Evolutionary conservation across 1,140 invertebrate species (phyloP), one percentile per base, ranked within the genome.

Genomic region (Drosophila fuyamai): DNA sequence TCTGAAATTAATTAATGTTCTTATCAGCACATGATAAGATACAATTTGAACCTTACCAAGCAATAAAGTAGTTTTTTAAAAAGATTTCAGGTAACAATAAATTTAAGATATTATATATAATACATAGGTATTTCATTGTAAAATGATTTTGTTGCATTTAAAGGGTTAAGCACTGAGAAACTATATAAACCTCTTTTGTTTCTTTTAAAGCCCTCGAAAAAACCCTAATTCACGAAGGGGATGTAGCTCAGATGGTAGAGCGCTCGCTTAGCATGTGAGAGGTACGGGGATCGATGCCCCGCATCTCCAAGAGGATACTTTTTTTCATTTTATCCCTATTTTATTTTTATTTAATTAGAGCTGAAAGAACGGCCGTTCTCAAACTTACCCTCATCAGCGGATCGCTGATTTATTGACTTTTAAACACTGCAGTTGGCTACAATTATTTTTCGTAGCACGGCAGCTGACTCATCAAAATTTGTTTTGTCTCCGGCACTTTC

Each of bases 211-310:
- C 9, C 72, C 18, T 75, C 40, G 1, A 75, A 58, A 51, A 41
- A 14, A 0, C 0, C 6, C 0, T 0, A 4, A 13, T 13, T 1
- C 9, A 10, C 18, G 0, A 16, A 12, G 86, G 86, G 86, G 81
- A 91, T 91, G 94, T 96, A 96, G 95, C 95, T 96, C 95, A 96
- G 94, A 95, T 95, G 95, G 95, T 96, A 96, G 95, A 96, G 95
- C 95, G 95, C 95, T 96, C 95, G 95, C 95, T 96, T 96, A 95
- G 95, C 95, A 96, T 95, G 95, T 94, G 95, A 96, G 95, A 96
- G 95, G 95, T 95, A 95, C 95, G 93, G 94, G 95, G 95, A 96
- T 96, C 95, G 95, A 96, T 96, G 93, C 95, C 95, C 95, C 94
- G 94, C 94, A 94, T 94, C 95, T 80, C 81, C 62, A 86, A 40